These are phyloP conservation scores for Thymelicus lineola DNA, from an alignment of 2,888 invertebrate species.

Conservation along the genomic window DNA sequence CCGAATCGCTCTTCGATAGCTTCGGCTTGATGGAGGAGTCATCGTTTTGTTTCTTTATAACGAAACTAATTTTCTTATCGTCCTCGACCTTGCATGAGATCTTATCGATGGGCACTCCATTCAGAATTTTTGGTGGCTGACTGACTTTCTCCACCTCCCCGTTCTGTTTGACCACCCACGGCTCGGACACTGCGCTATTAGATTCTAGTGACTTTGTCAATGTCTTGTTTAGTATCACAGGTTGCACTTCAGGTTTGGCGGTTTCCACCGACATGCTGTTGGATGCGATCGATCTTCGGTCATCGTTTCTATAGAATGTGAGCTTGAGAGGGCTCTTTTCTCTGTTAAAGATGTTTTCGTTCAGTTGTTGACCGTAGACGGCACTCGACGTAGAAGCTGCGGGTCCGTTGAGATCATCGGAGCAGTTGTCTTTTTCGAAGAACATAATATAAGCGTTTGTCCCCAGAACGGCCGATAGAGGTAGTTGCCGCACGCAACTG, in stretches of 20 bases:
- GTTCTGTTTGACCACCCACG: slow-evolving; percentile 80
- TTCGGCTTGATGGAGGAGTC: slow-evolving; percentile 61
- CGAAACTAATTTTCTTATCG: slow-evolving; percentile 68
- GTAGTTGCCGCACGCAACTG: slow-evolving; percentile 90
- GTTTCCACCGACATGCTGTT: slow-evolving; percentile 64
- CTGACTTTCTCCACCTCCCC: slow-evolving; percentile 76
- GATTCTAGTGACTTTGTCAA: slow-evolving; percentile 65
- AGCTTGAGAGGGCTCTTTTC: slow-evolving; percentile 81
- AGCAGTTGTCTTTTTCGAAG: slow-evolving; percentile 89
- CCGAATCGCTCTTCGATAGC: slow-evolving; percentile 64
- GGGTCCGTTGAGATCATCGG: slow-evolving; percentile 59
- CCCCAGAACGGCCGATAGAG: slow-evolving; percentile 90
- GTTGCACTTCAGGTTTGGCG: slow-evolving; percentile 66
- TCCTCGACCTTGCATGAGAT: slow-evolving; percentile 58
- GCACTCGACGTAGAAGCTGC: slow-evolving; percentile 65
- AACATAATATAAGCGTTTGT: slow-evolving; percentile 97
- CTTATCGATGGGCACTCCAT: slow-evolving; percentile 60
- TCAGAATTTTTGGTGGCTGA: slow-evolving; percentile 61
- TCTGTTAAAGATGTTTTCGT: slow-evolving; percentile 69
- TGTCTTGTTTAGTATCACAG: slow-evolving; percentile 76
- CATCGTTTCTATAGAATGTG: slow-evolving; percentile 72
- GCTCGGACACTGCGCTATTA: slow-evolving; percentile 63
- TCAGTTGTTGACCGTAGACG: slow-evolving; percentile 77
- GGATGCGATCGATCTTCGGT: slow-evolving; percentile 62
- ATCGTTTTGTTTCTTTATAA: slow-evolving; percentile 68